phyloP scores from a whole-genome alignment of 92 coral and sea anemone genomes.

The Porites evermanni region DNA sequence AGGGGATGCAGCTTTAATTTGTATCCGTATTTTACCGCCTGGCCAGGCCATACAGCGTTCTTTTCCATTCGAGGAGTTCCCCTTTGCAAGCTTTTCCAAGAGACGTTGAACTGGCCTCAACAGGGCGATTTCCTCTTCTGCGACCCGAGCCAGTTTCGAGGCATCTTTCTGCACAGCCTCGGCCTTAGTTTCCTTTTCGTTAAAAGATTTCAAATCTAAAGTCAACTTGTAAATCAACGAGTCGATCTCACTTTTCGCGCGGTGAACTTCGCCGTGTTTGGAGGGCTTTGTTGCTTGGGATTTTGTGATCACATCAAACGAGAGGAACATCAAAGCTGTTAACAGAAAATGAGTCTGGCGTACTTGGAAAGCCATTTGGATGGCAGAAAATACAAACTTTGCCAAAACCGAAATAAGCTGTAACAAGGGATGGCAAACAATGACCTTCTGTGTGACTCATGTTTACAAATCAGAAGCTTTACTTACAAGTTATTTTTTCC shows the following conservation, averaged over 20 bases:
- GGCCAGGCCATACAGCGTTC: conserved; percentile 1
- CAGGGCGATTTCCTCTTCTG: conserved; percentile 24
- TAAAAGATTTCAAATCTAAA: conserved; percentile 28
- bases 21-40: conserved; percentile 1
- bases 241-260: conserved; percentile 49
- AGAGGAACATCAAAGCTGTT: neutral
- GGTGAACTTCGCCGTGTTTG: conserved; percentile 37
- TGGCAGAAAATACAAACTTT: too few relatives aligned
- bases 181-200: conserved; percentile 11
- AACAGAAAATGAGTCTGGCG: neutral
- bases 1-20: conserved; percentile 18
- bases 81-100: conserved; percentile 31
- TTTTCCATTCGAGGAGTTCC: neutral
- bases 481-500: neutral
- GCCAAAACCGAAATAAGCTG: neutral
- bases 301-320: neutral
- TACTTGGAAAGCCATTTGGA: neutral
- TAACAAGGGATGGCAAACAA: neutral
- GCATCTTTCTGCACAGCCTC: conserved; percentile 4
- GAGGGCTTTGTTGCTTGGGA: neutral
- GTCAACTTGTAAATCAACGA: conserved; percentile 41
- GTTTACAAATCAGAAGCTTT: neutral
- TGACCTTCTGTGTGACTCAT: neutral
- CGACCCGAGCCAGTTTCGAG: conserved; percentile 5
- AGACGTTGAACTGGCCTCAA: conserved; percentile 37